Conservation (phyloP, 2,113 vertebrate species). For the Mugil cephalus region DNA sequence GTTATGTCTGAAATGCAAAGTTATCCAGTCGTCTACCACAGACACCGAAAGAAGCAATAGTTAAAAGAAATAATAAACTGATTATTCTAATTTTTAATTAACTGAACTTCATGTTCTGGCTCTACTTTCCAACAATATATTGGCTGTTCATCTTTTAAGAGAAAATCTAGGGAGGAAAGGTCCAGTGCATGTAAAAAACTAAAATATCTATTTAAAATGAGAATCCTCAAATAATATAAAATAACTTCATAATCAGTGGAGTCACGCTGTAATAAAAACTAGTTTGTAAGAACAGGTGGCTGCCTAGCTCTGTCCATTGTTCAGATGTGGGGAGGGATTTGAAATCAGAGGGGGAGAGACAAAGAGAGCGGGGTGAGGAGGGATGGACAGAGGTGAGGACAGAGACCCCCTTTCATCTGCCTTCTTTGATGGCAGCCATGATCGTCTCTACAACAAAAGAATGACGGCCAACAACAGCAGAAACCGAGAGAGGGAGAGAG, state of each 20-base stretch:
- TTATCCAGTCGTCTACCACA: too few species aligned
- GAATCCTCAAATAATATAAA: too few species aligned
- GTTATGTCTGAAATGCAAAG: too few species aligned
- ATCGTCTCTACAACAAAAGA: constrained; percentile 77
- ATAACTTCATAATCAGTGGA: constrained; percentile 5
- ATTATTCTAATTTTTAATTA: too few species aligned
- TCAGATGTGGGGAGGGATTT: constrained; percentile 55
- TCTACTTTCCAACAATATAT: too few species aligned
- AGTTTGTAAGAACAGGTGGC: constrained; percentile 73
- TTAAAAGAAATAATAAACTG: too few species aligned
- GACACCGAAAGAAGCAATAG: too few species aligned
- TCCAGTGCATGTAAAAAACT: not conserved
- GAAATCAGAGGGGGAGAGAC: constrained; percentile 63
- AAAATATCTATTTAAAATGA: not conserved
- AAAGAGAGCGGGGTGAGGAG: constrained; percentile 64
- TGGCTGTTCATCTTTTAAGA: too few species aligned
- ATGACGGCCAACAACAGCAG: constrained; percentile 63
- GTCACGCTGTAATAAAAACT: constrained; percentile 21
- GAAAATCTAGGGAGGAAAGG: not conserved
- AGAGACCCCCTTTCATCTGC: constrained; percentile 82
- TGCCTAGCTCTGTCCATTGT: constrained; percentile 71
- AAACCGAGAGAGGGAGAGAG: constrained; percentile 41
- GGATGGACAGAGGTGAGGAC: constrained; percentile 79
- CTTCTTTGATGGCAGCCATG: constrained; percentile 77
- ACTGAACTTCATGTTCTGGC: too few species aligned